Evolutionary conservation across 2,113 vertebrate species (phyloP).

Genomic region (Oryzias curvinotus): DNA sequence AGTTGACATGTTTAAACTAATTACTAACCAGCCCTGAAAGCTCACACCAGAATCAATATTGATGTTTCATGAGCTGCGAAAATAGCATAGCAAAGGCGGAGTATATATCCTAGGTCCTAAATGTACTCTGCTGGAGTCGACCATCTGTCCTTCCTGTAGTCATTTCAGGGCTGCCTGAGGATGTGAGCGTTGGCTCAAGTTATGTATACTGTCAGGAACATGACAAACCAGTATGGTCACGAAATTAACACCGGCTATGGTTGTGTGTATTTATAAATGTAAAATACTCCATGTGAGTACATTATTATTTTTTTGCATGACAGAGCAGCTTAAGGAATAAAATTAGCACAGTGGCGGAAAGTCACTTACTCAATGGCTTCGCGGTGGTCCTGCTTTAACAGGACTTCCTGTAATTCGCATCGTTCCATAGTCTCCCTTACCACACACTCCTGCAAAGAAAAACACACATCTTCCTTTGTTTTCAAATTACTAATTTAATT

Average conservation of each 20-base stretch:
- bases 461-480: slow-evolving; percentile 7
- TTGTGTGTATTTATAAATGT: slow-evolving; percentile 39
- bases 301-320: slow-evolving; percentile 57
- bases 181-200: slow-evolving; percentile 71
- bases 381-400: slow-evolving; percentile 78
- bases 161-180: slow-evolving; percentile 23
- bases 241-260: slow-evolving; percentile 57
- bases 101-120: slow-evolving; percentile 46
- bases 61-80: slow-evolving; percentile 52
- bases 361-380: slow-evolving; percentile 84
- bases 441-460: slow-evolving; percentile 73
- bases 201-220: slow-evolving; percentile 59
- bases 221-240: slow-evolving; percentile 55
- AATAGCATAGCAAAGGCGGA: slow-evolving; percentile 46
- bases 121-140: slow-evolving; percentile 6
- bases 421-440: slow-evolving; percentile 81
- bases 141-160: slow-evolving; percentile 26
- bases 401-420: slow-evolving; percentile 52
- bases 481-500: background rate
- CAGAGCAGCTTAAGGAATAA: slow-evolving; percentile 59
- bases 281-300: slow-evolving; percentile 16
- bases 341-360: slow-evolving; percentile 52
- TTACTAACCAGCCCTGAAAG: slow-evolving; percentile 29
- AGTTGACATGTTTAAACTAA: no score
- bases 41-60: slow-evolving; percentile 64